Conservation (phyloP, 35 echinoderm and acorn worm species). For the Holothuria glaberrima region DNA sequence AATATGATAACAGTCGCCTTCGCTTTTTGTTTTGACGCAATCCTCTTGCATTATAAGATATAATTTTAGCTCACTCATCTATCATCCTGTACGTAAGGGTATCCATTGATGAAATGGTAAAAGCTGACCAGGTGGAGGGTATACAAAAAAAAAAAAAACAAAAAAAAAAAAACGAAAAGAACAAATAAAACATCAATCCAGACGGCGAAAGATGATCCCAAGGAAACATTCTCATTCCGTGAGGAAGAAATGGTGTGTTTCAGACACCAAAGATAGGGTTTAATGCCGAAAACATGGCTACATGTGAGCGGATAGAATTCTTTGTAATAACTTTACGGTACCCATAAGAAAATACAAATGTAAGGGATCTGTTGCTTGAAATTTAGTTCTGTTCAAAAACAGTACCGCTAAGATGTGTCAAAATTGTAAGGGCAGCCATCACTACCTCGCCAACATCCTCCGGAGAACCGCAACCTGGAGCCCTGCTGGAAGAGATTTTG, state of each 20-base stretch:
- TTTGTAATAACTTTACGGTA: neutral
- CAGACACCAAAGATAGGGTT: neutral
- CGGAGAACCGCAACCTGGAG: neutral
- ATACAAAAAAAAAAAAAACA: no score
- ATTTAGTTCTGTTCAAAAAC: neutral
- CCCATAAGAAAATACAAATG: neutral
- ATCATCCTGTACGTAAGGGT: neutral
- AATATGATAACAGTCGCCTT: neutral
- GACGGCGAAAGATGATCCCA: neutral
- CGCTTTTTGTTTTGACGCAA: neutral
- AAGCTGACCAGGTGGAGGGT: neutral
- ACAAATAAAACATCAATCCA: neutral
- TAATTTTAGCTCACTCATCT: neutral
- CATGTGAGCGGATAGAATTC: neutral
- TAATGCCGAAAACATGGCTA: neutral
- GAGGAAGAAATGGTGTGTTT: neutral
- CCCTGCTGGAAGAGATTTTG: neutral
- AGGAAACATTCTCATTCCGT: neutral
- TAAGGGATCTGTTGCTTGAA: neutral
- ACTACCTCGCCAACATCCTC: neutral
- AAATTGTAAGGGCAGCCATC: no score
- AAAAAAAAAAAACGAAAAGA: neutral
- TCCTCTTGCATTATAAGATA: constrained; percentile 15
- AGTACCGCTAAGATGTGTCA: neutral
- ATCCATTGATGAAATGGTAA: neutral